Base-by-base conservation (phyloP, 35 echinoderm and acorn worm genomes). In the Hemicentrotus pulcherrimus region DNA sequence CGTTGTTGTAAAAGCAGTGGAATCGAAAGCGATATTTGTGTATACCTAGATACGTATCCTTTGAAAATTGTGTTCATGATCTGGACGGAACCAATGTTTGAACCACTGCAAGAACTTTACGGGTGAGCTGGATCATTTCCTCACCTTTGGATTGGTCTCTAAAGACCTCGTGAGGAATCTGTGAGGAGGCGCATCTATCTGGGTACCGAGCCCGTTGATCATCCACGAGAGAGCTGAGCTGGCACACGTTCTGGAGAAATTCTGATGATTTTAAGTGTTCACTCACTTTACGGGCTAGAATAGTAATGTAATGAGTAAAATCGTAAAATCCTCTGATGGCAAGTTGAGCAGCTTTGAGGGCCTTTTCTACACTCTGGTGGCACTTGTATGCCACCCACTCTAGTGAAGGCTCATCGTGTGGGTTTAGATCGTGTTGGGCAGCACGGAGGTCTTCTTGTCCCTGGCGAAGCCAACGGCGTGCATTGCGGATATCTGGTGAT, bases 381-480 rank as follows among this genome's bases (percentile, higher is more conserved):
- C 91, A 93, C 28, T 93, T 93, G 91, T 46, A 93, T 2, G 91
- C 32, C 3, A 93, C 91, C 91, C 91, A 93, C 28, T 93, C 91
- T 4, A 93, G 28, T n/a, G 91, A 93, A 9, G 91, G 91, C 48
- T 93, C 91, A 33, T 14, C 91, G 47, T 32, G 32, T 13, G 91
- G 91, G 22, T 58, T 58, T 14, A 93, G 45, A 31, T 93, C 91
- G 31, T 91, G 86, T n/a, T 92, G 22, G 13, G 91, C 88, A 33
- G 71, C 70, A 1, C 19, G 35, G 22, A 94, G 45, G 47, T 95
- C 85, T 60, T 95, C 94, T 32, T 95, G n/a, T 91, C 95, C 96
- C 45, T 97, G 96, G 12, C 95, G 91, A 24, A 94, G 92, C 96
- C 96, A 97, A 28, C 31, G 31, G 31, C 92, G 91, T 19, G 94